Evolutionary conservation across 35 echinoderm and acorn worm species (phyloP).

Genomic region (Lytechinus variegatus): DNA sequence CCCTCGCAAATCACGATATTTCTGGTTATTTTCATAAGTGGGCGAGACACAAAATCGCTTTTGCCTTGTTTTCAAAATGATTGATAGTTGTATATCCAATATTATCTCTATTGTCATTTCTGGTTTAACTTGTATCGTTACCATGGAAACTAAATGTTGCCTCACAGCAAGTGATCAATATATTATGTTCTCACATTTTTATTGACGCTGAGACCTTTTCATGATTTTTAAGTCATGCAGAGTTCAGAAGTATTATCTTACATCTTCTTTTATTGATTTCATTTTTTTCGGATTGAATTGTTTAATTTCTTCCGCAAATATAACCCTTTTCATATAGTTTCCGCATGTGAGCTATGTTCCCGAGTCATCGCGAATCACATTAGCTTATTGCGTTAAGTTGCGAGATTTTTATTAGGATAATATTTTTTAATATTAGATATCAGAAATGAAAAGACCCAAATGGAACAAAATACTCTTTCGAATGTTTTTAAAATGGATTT

Average conservation of each 20-base stretch:
- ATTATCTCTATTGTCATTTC: background rate
- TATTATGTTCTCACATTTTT: background rate
- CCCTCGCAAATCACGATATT: too few relatives aligned
- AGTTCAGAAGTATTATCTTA: background rate
- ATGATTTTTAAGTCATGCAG: background rate
- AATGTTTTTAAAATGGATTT: background rate
- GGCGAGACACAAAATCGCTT: too few relatives aligned
- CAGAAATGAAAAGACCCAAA: background rate
- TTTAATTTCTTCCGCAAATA: background rate
- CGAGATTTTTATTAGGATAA: background rate
- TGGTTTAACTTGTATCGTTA: background rate
- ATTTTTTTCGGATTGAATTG: background rate
- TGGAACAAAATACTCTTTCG: background rate
- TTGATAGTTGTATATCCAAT: too few relatives aligned
- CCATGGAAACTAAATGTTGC: background rate
- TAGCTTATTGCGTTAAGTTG: background rate
- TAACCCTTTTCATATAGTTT: background rate
- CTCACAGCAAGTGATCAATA: background rate
- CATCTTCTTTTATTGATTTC: background rate
- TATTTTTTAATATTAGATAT: background rate
- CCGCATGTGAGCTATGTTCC: background rate
- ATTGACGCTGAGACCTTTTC: background rate
- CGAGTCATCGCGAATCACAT: background rate
- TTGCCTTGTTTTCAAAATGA: too few relatives aligned
- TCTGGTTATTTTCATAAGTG: too few relatives aligned